phyloP scores from a whole-genome alignment of 2,797 vertebrate genomes.

The Poecilia picta region DNA sequence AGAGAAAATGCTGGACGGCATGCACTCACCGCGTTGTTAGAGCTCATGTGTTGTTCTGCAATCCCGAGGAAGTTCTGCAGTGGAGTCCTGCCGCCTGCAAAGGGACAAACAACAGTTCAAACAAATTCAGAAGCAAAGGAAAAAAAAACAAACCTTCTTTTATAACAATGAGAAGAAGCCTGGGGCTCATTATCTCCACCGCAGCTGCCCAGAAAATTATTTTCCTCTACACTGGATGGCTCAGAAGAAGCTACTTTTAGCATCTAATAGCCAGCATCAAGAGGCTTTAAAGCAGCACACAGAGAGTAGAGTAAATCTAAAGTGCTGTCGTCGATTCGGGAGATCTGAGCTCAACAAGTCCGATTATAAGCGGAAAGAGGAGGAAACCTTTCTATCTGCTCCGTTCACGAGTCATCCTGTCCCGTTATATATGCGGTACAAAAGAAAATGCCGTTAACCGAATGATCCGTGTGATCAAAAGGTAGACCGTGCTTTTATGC shows the following conservation, averaged over 20 bases:
- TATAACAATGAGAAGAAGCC: conserved; percentile 6
- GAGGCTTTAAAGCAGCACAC: conserved; percentile 12
- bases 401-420: neutral
- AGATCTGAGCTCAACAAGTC: neutral
- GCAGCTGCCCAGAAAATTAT: neutral
- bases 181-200: conserved; percentile 8
- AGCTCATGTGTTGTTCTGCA: conserved; percentile 95
- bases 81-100: conserved; percentile 92
- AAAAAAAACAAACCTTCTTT: neutral
- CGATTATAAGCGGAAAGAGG: neutral
- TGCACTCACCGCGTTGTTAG: conserved; percentile 91
- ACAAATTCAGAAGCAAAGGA: neutral
- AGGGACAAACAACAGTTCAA: conserved; percentile 25
- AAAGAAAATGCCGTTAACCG: neutral
- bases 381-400: neutral
- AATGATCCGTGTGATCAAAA: neutral
- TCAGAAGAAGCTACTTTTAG: conserved; percentile 12
- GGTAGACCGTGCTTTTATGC: neutral
- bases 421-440: neutral
- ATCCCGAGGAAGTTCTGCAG: conserved; percentile 97
- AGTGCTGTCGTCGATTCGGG: neutral
- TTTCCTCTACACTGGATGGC: conserved; percentile 1
- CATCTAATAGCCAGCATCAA: neutral
- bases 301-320: neutral
- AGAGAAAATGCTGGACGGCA: neutral